phyloP scores from a whole-genome alignment of 1,140 invertebrate genomes.

The Drosophila sp. region DNA sequence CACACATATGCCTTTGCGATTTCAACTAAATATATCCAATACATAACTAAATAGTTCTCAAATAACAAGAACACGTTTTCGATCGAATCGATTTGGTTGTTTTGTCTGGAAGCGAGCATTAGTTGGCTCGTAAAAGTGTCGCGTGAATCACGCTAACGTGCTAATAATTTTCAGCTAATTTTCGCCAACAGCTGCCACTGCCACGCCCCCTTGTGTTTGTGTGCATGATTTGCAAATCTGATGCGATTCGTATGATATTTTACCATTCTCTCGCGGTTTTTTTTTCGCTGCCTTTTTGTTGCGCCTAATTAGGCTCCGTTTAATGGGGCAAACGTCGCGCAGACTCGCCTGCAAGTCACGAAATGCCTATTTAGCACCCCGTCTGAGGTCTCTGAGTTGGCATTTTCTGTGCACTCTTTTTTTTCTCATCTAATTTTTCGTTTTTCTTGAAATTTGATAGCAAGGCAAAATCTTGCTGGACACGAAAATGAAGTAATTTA shows the following conservation, averaged over 20 bases:
- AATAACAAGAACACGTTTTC: not conserved
- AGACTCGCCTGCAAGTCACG: slow-evolving; percentile 78
- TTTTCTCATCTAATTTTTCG: slow-evolving; percentile 51
- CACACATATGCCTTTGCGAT: too few relatives aligned
- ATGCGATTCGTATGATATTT: slow-evolving; percentile 68
- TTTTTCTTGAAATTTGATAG: slow-evolving; percentile 71
- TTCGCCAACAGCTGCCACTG: slow-evolving; percentile 38
- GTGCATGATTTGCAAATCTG: slow-evolving; percentile 72
- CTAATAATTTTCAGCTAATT: slow-evolving; percentile 61
- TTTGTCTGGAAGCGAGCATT: not conserved
- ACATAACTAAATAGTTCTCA: too few relatives aligned
- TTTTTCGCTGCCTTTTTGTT: slow-evolving; percentile 22
- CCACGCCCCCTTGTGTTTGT: slow-evolving; percentile 18
- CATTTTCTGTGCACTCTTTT: slow-evolving; percentile 42
- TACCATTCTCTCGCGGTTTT: slow-evolving; percentile 17
- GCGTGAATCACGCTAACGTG: slow-evolving; percentile 79
- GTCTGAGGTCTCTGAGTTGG: slow-evolving; percentile 62
- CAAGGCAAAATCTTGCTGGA: slow-evolving; percentile 4
- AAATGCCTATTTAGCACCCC: slow-evolving; percentile 69
- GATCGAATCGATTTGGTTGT: not conserved
- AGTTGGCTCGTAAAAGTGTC: slow-evolving; percentile 52
- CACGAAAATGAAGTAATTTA: slow-evolving; percentile 38
- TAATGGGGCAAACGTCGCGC: slow-evolving; percentile 68
- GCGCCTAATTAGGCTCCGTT: slow-evolving; percentile 68
- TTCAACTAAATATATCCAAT: too few relatives aligned